Base-by-base conservation (phyloP, 2,888 invertebrate species). In the Icerya purchasi region DNA sequence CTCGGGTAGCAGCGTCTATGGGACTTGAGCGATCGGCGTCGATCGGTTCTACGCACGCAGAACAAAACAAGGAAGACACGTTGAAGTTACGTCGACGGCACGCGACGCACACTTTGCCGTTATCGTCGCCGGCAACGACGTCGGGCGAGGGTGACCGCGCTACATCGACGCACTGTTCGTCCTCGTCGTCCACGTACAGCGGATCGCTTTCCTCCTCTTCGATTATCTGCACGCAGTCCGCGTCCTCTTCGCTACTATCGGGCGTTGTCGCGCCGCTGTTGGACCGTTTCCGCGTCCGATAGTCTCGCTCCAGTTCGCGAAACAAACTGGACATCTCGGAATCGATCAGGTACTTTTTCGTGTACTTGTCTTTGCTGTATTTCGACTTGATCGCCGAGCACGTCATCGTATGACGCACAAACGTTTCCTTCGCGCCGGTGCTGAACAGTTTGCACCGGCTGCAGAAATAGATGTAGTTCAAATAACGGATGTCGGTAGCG, bases 201-300 rank as follows among this genome's bases (percentile, higher is more conserved):
- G 60, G 60, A 21, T 60, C 57, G 8, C 56, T 24, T 57, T 63
- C 61, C 51, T 57, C 61, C 2, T 58, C 62, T 22, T 63, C 62
- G 25, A 63, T 24, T 21, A 59, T 61, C 10, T 62, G 57, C 2
- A 62, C 62, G 55, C 62, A 62, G 55, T 60, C 59, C 56, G 57
- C 62, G 21, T 3, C 25, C 21, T 55, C 22, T n/a, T 57, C 58
- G 19, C 18, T n/a, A 8, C 20, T 51, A 22, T 61, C 56, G 2
- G 2, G 22, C 53, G 53, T 21, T 8, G 22, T 58, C 58, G 36
- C 1, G 53, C 22, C 19, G 49, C n/a, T 53, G 22, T 49, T 14
- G 8, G 49, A 14, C 14, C 10, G 49, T 14, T 8, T 14, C 49
- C 10, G 14, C 49, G 51, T 20, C 19, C n/a, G 3, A 3, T 2